Evolutionary conservation across 2,888 invertebrate species (phyloP), one percentile per base, ranked within the genome.

Genomic region (Diarsia mendica): DNA sequence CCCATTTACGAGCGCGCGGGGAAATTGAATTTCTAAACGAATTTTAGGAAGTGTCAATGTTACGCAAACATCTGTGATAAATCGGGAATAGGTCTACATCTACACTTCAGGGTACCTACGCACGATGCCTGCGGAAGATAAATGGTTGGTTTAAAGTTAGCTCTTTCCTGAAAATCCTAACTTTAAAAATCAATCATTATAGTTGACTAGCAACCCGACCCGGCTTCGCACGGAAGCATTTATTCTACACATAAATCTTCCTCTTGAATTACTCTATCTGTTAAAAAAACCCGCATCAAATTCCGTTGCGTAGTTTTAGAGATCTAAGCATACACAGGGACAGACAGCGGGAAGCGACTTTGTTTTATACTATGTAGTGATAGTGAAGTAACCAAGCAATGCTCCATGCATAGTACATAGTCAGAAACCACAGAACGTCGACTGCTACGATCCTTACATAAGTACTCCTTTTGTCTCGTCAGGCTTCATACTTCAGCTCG

Each of bases 1-100:
- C 84, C 87, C 87, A 86, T 89, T 91, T 91, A 89, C 87, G 82
- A 88, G 88, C 83, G 87, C 84, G 80, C 77, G 81, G 79, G 89
- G 89, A 92, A 93, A 93, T 93, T 93, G 90, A 90, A 89, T 92
- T 91, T 88, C 87, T 86, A 86, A 83, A 84, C 81, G 82, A 88
- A 83, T 87, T 89, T 89, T 89, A 83, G 76, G 70, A 83, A 82
- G 78, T 80, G 84, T 83, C 84, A 75, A 61, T 72, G 60, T 65
- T 73, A 78, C 78, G 81, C 66, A 83, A 83, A 83, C 75, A 70
- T 80, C 11, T 72, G 65, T 80, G 80, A 86, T 84, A 77, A 80
- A 80, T 83, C 70, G 75, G n/a, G 39, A 53, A 39, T 64, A 48
- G 51, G 51, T 51, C 61, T 53, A 49, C 48, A 15, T 48, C 39